Evolutionary conservation across 2,113 vertebrate species (phyloP).

Genomic region (Lasiurus borealis): DNA sequence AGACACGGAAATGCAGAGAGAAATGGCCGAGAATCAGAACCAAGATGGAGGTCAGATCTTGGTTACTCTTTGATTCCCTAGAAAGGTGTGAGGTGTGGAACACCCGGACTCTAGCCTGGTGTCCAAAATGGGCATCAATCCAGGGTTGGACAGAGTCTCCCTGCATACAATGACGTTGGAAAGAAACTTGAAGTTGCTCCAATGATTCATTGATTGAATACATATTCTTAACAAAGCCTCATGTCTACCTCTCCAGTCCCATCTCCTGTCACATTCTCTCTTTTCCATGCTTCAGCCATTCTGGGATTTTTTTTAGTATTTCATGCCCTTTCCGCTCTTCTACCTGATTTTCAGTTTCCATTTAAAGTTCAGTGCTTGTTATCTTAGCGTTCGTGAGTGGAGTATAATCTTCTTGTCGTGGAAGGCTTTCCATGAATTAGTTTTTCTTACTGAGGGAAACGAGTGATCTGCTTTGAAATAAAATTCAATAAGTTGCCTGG

Average conservation of each 20-base stretch:
- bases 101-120: not conserved
- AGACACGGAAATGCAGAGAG: not conserved
- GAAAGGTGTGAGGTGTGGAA: not conserved
- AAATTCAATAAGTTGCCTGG: constrained; percentile 74
- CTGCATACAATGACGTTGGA: not conserved
- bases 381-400: constrained; percentile 71
- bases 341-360: not conserved
- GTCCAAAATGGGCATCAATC: not conserved
- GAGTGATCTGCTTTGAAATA: constrained; percentile 82
- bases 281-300: not conserved
- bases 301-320: not conserved
- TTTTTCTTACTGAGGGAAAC: constrained; percentile 32
- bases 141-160: not conserved
- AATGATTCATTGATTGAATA: not conserved
- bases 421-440: constrained; percentile 73
- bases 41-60: too few species aligned
- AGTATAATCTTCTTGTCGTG: constrained; percentile 58
- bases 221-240: not conserved
- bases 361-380: not conserved
- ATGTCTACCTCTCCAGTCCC: not conserved
- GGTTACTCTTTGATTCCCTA: not conserved
- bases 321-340: not conserved
- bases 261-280: too few species aligned
- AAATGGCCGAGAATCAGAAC: too few species aligned
- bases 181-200: not conserved